Evolutionary conservation across 2,888 invertebrate genomes (phyloP).

Genomic region (Andrena flavipes): DNA sequence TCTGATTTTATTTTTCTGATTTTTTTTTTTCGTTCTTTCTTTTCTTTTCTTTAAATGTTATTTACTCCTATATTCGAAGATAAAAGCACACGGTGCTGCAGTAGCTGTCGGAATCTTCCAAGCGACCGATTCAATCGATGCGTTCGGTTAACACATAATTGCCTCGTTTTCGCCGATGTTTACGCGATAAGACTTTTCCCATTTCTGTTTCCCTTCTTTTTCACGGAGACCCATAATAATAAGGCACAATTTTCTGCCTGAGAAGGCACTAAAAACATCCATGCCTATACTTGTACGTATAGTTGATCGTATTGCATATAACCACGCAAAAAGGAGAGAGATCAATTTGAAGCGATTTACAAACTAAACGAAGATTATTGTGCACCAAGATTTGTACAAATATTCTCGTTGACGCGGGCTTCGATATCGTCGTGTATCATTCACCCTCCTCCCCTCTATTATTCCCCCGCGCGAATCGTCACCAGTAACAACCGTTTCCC

Average conservation of each 20-base stretch:
- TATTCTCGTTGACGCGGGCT: slow-evolving; percentile 32
- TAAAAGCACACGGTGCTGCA: slow-evolving; percentile 44
- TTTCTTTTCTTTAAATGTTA: slow-evolving; percentile 16
- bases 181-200: slow-evolving; percentile 18
- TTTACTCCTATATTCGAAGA: slow-evolving; percentile 20
- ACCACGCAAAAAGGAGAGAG: slow-evolving; percentile 66
- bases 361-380: slow-evolving; percentile 69
- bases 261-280: slow-evolving; percentile 70
- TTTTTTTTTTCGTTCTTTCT: neutral
- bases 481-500: slow-evolving; percentile 1
- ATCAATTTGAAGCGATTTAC: slow-evolving; percentile 68
- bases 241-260: slow-evolving; percentile 72
- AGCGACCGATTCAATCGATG: slow-evolving; percentile 34
- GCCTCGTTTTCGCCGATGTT: slow-evolving; percentile 44
- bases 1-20: neutral
- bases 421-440: slow-evolving; percentile 22
- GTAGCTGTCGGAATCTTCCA: slow-evolving; percentile 30
- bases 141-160: slow-evolving; percentile 30
- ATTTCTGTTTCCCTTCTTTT: slow-evolving; percentile 8
- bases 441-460: slow-evolving; percentile 9
- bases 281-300: slow-evolving; percentile 61
- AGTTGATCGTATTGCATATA: slow-evolving; percentile 65
- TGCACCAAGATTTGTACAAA: slow-evolving; percentile 70
- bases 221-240: slow-evolving; percentile 65
- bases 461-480: slow-evolving; percentile 21